phyloP scores from a whole-genome alignment of 1,140 invertebrate species.

The Drosophila sp. region DNA sequence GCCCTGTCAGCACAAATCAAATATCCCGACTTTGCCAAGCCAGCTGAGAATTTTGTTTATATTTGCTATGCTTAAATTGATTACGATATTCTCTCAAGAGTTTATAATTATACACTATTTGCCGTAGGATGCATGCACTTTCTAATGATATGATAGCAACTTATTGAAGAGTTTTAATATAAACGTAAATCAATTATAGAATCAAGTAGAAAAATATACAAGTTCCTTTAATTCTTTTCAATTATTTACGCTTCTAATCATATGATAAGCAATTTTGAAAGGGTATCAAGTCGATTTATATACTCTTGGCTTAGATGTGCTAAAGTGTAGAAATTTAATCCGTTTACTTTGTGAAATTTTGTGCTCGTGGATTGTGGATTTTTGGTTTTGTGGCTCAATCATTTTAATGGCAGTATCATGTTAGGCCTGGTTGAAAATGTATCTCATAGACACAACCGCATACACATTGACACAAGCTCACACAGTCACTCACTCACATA shows the following conservation, averaged over 20 bases:
- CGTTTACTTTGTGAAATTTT: slow-evolving; percentile 67
- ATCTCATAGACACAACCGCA: slow-evolving; percentile 31
- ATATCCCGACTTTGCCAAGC: slow-evolving; percentile 38
- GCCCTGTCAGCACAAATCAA: slow-evolving; percentile 46
- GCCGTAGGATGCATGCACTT: neutral
- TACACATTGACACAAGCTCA: neutral
- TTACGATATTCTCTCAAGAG: slow-evolving; percentile 49
- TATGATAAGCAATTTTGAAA: neutral
- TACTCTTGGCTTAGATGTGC: neutral
- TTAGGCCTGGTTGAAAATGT: slow-evolving; percentile 64
- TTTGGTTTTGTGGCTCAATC: slow-evolving; percentile 75
- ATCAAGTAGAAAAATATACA: no score
- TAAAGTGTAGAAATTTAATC: slow-evolving; percentile 66
- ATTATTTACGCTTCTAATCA: no score
- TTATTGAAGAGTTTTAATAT: no score
- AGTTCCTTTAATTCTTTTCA: no score
- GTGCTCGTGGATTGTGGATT: slow-evolving; percentile 61
- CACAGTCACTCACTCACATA: slow-evolving; percentile 1
- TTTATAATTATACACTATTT: slow-evolving; percentile 43
- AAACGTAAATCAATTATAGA: no score
- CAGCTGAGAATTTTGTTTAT: slow-evolving; percentile 46
- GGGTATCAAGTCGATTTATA: slow-evolving; percentile 1
- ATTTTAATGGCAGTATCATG: slow-evolving; percentile 75
- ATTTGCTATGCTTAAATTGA: slow-evolving; percentile 61
- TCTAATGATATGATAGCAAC: no score